These are phyloP conservation scores for Hirudo medicinalis DNA, from an alignment of 1,140 invertebrate genomes.

Conservation along the genomic window DNA sequence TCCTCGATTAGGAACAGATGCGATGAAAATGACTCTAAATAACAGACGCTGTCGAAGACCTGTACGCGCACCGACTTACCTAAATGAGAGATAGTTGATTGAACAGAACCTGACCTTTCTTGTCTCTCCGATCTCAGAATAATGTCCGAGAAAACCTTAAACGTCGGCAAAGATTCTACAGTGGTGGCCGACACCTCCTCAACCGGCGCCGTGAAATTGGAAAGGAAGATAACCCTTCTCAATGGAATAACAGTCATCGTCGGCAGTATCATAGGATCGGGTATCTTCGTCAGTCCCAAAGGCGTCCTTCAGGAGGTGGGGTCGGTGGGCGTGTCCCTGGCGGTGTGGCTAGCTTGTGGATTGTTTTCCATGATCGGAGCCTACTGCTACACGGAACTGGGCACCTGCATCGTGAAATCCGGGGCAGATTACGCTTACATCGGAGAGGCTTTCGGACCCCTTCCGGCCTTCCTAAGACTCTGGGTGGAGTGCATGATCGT, in stretches of 20 bases:
- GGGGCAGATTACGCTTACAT: constrained; percentile 31
- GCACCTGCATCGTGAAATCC: constrained; percentile 24
- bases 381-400: constrained; percentile 27
- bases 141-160: too few relatives aligned
- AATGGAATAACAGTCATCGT: constrained; percentile 25
- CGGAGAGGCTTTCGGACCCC: constrained; percentile 39
- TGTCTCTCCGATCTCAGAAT: too few relatives aligned
- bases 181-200: background rate
- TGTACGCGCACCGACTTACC: too few relatives aligned
- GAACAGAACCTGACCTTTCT: too few relatives aligned
- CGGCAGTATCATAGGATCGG: constrained; percentile 45
- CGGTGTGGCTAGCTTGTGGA: constrained; percentile 65
- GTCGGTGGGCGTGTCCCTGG: constrained; percentile 60
- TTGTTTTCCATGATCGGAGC: constrained; percentile 54
- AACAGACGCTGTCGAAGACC: too few relatives aligned
- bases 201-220: constrained; percentile 16
- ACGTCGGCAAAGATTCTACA: too few relatives aligned
- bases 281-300: constrained; percentile 84
- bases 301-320: constrained; percentile 63
- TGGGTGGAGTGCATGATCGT: constrained; percentile 55
- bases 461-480: constrained; percentile 38
- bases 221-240: constrained; percentile 25
- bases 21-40: too few relatives aligned
- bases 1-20: too few relatives aligned
- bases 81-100: too few relatives aligned